Evolutionary conservation across 1,140 invertebrate genomes (phyloP).

Genomic region (Ruditapes philippinarum): DNA sequence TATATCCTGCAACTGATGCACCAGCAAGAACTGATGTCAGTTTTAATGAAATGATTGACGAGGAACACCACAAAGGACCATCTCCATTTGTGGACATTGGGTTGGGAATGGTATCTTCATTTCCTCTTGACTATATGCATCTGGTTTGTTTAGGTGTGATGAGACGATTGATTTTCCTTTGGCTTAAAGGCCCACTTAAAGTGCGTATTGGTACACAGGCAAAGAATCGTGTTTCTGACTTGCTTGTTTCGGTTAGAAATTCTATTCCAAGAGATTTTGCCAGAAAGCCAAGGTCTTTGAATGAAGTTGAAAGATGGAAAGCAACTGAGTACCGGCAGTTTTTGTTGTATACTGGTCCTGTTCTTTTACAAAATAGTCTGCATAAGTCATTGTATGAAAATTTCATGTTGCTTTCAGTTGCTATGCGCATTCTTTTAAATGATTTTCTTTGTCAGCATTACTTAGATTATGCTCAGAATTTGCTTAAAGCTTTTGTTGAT

Average conservation of each 20-base stretch:
- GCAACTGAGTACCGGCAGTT: conserved; percentile 87
- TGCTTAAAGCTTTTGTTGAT: conserved; percentile 40
- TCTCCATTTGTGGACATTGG: conserved; percentile 71
- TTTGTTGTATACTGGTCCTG: conserved; percentile 86
- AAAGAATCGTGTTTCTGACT: conserved; percentile 58
- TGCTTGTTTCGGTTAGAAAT: conserved; percentile 66
- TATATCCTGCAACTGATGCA: conserved; percentile 70
- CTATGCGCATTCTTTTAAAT: conserved; percentile 80
- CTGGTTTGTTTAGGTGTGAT: conserved; percentile 84
- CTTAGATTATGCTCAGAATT: conserved; percentile 50
- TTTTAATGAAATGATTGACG: too few relatives aligned
- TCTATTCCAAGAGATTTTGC: conserved; percentile 83
- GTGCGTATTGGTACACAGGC: conserved; percentile 21
- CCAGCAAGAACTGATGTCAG: conserved; percentile 69
- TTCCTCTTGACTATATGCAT: conserved; percentile 86
- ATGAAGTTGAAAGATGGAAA: conserved; percentile 85
- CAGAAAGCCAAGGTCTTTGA: conserved; percentile 82
- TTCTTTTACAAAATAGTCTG: conserved; percentile 84
- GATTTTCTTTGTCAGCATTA: neutral
- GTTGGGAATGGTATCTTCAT: conserved; percentile 81
- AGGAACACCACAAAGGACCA: conserved; percentile 77
- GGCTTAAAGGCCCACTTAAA: conserved; percentile 73
- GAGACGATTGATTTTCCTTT: conserved; percentile 80
- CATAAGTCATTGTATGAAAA: conserved; percentile 83
- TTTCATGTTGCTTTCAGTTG: conserved; percentile 84